phyloP scores from a whole-genome alignment of 2,797 vertebrate genomes.

The Liasis olivaceus region DNA sequence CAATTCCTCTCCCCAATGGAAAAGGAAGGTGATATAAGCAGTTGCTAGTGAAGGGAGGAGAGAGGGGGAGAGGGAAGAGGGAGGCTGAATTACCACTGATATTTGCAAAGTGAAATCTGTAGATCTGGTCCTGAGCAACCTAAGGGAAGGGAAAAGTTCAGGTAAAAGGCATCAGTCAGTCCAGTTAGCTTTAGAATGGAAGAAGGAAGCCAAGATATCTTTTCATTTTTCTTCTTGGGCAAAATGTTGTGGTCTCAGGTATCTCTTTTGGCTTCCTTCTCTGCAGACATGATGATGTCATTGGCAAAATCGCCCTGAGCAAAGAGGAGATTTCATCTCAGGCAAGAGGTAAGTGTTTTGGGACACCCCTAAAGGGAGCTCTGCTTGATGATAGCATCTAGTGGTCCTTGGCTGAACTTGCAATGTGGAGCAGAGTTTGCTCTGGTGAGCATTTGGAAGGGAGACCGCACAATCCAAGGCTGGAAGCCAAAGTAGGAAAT shows the following conservation, averaged over 20 bases:
- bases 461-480: too few relatives aligned
- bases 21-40: too few relatives aligned
- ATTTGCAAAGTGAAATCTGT: too few relatives aligned
- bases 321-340: conserved; percentile 82
- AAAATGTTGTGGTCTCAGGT: not conserved
- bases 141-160: not conserved
- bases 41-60: too few relatives aligned
- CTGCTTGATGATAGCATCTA: not conserved
- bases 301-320: conserved; percentile 88
- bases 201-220: not conserved
- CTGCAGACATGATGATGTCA: conserved; percentile 88
- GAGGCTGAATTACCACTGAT: too few relatives aligned
- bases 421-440: not conserved
- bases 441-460: not conserved
- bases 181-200: not conserved
- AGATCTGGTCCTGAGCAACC: too few relatives aligned
- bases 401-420: not conserved
- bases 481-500: too few relatives aligned
- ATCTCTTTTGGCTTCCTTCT: not conserved
- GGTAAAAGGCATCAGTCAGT: too few relatives aligned
- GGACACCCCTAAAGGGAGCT: not conserved
- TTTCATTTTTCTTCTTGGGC: not conserved
- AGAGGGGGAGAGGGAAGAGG: too few relatives aligned
- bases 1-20: too few relatives aligned
- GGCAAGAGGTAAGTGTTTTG: conserved; percentile 77